Percentiles rank a stretch among this genome's conserved stretches.
phyloP scores from a whole-genome alignment of 2,113 vertebrate genomes.

The Asarcornis scutulata region DNA sequence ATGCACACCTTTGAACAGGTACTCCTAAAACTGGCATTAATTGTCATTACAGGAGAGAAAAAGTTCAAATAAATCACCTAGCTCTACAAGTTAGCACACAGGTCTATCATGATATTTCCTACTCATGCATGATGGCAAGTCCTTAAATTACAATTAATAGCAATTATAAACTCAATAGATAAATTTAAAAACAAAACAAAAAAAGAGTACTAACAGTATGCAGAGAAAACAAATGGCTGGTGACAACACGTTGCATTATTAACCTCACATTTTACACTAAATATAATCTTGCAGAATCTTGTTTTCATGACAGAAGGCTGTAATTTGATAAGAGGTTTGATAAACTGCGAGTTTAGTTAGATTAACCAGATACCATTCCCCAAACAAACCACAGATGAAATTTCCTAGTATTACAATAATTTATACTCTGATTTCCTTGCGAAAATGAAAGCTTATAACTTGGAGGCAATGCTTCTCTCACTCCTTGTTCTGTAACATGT shows the following conservation, averaged over 20 bases:
- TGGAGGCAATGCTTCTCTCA: not conserved
- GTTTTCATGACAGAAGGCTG: constrained; percentile 7
- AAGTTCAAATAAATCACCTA: not conserved
- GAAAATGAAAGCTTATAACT: constrained; percentile 50
- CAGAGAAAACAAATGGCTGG: constrained; percentile 56
- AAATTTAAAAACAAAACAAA: too few relatives aligned
- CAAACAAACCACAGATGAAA: constrained; percentile 48
- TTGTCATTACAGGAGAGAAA: not conserved
- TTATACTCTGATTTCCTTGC: constrained; percentile 5
- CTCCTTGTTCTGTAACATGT: not conserved
- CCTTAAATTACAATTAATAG: constrained; percentile 49
- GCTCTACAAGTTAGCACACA: not conserved
- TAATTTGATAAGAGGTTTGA: constrained; percentile 49
- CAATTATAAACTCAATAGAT: constrained; percentile 17
- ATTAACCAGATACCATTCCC: constrained; percentile 36
- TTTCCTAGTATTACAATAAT: constrained; percentile 14
- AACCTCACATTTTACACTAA: constrained; percentile 45
- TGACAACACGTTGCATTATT: constrained; percentile 25
- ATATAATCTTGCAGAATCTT: constrained; percentile 47
- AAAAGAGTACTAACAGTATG: not conserved
- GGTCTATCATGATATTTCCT: not conserved
- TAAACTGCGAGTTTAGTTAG: constrained; percentile 30
- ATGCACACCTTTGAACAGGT: not conserved
- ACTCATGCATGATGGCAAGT: not conserved
- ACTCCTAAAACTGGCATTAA: not conserved